Evolutionary conservation across 2,888 invertebrate species (phyloP).

Genomic region (Lepetodrilus schrolli): DNA sequence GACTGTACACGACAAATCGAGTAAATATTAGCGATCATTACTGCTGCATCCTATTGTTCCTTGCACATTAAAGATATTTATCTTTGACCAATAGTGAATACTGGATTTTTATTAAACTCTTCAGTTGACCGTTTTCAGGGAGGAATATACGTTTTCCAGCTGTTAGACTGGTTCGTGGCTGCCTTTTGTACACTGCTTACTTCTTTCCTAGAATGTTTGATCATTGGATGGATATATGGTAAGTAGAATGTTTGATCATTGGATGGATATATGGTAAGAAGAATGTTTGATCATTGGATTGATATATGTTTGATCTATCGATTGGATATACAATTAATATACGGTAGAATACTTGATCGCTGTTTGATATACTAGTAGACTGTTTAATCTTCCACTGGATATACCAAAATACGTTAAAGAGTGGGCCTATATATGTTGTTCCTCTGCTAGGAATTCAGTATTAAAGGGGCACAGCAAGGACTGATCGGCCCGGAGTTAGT

Average conservation of each 20-base stretch:
- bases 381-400: background rate
- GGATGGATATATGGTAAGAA: slow-evolving; percentile 75
- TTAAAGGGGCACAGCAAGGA: no score
- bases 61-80: no score
- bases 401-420: background rate
- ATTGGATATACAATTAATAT: slow-evolving; percentile 72
- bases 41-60: no score
- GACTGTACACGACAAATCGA: no score
- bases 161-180: slow-evolving; percentile 74
- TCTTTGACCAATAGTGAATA: background rate
- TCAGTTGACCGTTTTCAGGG: slow-evolving; percentile 75
- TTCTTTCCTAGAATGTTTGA: slow-evolving; percentile 71
- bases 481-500: no score
- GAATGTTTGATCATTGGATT: slow-evolving; percentile 70
- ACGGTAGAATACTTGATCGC: no score
- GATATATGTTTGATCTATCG: slow-evolving; percentile 73
- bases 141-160: slow-evolving; percentile 75
- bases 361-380: no score
- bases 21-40: no score
- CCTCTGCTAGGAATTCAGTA: no score
- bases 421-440: background rate
- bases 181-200: slow-evolving; percentile 74
- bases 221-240: slow-evolving; percentile 75
- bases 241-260: slow-evolving; percentile 68
- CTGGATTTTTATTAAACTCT: background rate